Conservation (phyloP, 2,797 vertebrate genomes). For the Paratrypauchen microcephalus region DNA sequence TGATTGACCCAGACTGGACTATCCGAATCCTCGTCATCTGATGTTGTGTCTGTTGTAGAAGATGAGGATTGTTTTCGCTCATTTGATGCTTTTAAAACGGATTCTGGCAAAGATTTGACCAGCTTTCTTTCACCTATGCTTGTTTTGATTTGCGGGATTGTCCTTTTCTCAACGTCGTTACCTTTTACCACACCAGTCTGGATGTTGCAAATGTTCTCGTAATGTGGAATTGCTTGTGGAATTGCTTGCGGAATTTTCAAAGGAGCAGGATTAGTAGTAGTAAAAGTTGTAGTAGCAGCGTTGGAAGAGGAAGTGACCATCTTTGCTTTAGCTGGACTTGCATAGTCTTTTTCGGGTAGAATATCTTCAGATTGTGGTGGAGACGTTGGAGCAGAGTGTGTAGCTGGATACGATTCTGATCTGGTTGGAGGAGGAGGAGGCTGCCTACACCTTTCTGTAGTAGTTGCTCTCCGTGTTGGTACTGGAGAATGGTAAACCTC, state of each 20-base stretch:
- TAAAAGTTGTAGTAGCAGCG: constrained; percentile 7
- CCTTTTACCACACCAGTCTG: constrained; percentile 13
- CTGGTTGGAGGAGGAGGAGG: constrained; percentile 73
- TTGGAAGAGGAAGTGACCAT: constrained; percentile 34
- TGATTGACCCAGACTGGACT: constrained; percentile 77
- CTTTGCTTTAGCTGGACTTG: constrained; percentile 64
- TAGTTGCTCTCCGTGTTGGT: constrained; percentile 78
- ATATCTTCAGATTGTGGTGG: constrained; percentile 74
- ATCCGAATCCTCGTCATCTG: constrained; percentile 73
- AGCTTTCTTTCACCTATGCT: constrained; percentile 71
- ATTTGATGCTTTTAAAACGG: constrained; percentile 47
- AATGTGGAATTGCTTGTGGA: constrained; percentile 79
- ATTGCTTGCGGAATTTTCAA: constrained; percentile 70
- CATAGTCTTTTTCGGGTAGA: constrained; percentile 70
- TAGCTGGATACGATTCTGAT: constrained; percentile 75
- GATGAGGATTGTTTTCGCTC: constrained; percentile 73
- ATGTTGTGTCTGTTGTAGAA: constrained; percentile 71
- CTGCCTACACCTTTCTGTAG: constrained; percentile 77
- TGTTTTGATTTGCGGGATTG: constrained; percentile 66
- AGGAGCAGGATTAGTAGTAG: not conserved
- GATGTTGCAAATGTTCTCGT: constrained; percentile 83
- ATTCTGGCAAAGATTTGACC: constrained; percentile 69
- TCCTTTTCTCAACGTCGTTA: constrained; percentile 68
- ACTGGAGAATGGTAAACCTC: constrained; percentile 88
- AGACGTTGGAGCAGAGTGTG: constrained; percentile 77